Evolutionary conservation across 2,113 vertebrate genomes (phyloP).

Genomic region (Oriolus oriolus): DNA sequence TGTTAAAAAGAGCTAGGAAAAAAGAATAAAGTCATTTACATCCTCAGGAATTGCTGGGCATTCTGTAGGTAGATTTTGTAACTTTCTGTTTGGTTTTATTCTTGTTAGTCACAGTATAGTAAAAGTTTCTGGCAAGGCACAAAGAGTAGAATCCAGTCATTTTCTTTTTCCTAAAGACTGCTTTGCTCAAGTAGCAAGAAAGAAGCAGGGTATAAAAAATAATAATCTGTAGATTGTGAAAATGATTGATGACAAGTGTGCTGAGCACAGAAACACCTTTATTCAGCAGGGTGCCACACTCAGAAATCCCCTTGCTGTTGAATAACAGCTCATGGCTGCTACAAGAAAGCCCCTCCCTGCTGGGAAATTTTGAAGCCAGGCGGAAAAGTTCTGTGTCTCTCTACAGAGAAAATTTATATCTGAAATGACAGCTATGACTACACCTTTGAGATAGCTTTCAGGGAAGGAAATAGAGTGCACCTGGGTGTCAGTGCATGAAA

Average conservation of each 20-base stretch:
- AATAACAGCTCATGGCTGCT: not conserved
- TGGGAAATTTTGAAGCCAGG: constrained; percentile 14
- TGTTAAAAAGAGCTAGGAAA: not conserved
- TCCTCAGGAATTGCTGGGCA: not conserved
- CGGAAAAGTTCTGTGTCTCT: not conserved
- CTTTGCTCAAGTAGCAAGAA: not conserved
- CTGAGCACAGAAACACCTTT: not conserved
- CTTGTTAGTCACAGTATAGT: not conserved
- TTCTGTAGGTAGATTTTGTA: not conserved
- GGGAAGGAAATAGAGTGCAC: constrained; percentile 46
- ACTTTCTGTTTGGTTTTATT: not conserved
- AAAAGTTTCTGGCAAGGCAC: not conserved
- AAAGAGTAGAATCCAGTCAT: not conserved
- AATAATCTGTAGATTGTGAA: not conserved
- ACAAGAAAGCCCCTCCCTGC: constrained; percentile 1
- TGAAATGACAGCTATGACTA: constrained; percentile 42
- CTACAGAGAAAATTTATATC: constrained; percentile 24
- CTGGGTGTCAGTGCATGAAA: constrained; percentile 43
- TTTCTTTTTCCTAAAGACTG: not conserved
- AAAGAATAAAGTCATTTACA: not conserved
- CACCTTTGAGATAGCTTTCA: constrained; percentile 49
- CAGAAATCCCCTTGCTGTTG: not conserved
- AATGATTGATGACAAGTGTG: constrained; percentile 28
- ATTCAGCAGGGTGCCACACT: not conserved
- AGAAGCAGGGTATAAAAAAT: not conserved